These are phyloP conservation scores for Ochlodes sylvanus DNA, from an alignment of 2,888 invertebrate genomes.

Conservation along the genomic window DNA sequence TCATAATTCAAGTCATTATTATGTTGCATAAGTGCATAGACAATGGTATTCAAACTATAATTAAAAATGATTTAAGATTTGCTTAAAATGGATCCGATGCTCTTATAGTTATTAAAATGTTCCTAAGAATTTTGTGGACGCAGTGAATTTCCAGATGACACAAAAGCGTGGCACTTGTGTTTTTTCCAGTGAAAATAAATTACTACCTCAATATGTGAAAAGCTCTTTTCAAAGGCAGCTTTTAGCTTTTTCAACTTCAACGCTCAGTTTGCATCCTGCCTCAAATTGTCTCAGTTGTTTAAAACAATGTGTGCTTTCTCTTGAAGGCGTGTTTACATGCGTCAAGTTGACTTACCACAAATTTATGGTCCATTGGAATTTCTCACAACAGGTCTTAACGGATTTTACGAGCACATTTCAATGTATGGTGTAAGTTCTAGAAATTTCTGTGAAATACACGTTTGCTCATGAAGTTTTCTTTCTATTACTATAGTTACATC, in stretches of 20 bases:
- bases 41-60: no score
- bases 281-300: conserved; percentile 39
- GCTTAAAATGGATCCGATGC: no score
- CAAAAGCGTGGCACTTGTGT: no score
- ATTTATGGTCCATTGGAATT: conserved; percentile 23
- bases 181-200: no score
- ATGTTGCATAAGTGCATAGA: no score
- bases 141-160: no score
- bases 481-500: not conserved
- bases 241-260: not conserved
- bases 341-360: conserved; percentile 10
- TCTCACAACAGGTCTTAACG: conserved; percentile 5
- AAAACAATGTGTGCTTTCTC: conserved; percentile 43
- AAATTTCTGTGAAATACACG: not conserved
- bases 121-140: no score
- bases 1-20: no score
- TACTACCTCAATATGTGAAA: no score
- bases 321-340: conserved; percentile 35
- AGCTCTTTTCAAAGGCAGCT: not conserved
- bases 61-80: no score
- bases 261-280: conserved; percentile 2
- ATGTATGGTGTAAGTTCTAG: conserved; percentile 9
- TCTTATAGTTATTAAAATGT: no score
- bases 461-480: not conserved
- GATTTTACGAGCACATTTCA: conserved; percentile 14